Base-by-base conservation (phyloP, 2,797 vertebrate species). In the Crenichthys baileyi region DNA sequence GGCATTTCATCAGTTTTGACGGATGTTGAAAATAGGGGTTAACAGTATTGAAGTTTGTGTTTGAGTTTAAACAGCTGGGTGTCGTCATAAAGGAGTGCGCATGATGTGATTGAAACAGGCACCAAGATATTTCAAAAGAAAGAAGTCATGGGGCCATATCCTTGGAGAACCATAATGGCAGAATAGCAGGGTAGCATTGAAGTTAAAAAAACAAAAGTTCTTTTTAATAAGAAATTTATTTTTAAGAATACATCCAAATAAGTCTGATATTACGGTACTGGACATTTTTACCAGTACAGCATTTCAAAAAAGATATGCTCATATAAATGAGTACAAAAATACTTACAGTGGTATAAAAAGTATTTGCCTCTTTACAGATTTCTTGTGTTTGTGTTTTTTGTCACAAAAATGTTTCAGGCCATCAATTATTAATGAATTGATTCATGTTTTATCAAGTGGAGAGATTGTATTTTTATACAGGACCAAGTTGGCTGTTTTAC, bases 1-100 rank as follows among this genome's bases (percentile, higher is more conserved):
- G 78, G 92, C 93, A 68, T 94, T 94, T 94, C 94, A 93, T 94
- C 94, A 94, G 91, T 92, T 92, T 90, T 92, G 88, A 92, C 89
- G 87, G 93, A 90, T 91, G 92, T 89, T 85, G 85, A 89, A 93
- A 91, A 92, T 92, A 89, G 88, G 90, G 91, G 91, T 92, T 92
- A 93, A 91, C 88, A 86, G 88, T 90, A 79, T 85, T 89, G 90
- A 91, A 92, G 90, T 92, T 93, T 93, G 86, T 88, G 89, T 91
- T 92, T 88, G 91, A 90, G 88, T 91, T 91, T 89, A 88, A 75
- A 68, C 79, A 72, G 79, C 83, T 58, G 87, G 79, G 60, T 93
- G 90, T 93, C 91, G 85, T 93, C 93, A 94, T 92, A 82, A 85
- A 89, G 87, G 82, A 81, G 87, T 83, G 89, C 89, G 89, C 90